A percentile compares a stretch with the other conserved stretches of the same genome.
Conservation (phyloP, 2,113 vertebrate genomes). For the Hiodon tergisus region DNA sequence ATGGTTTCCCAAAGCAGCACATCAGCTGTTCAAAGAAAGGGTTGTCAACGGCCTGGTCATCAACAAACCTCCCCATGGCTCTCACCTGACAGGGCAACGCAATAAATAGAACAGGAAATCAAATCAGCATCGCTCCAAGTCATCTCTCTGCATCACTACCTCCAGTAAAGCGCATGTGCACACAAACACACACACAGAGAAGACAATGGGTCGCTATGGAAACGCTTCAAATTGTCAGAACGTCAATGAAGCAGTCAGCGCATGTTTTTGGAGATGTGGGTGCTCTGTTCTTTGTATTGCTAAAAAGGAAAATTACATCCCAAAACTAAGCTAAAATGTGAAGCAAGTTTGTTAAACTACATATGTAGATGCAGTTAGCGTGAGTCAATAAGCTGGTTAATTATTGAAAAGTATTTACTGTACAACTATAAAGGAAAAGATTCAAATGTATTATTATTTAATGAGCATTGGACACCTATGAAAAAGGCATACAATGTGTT, state of each 20-base stretch:
- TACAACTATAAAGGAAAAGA: neutral
- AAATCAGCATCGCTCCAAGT: slow-evolving; percentile 39
- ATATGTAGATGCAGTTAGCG: neutral
- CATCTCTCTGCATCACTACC: slow-evolving; percentile 32
- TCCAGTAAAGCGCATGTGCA: slow-evolving; percentile 21
- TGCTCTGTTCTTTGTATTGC: slow-evolving; percentile 9
- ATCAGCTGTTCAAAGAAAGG: slow-evolving; percentile 40
- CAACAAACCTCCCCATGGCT: slow-evolving; percentile 15
- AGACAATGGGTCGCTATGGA: slow-evolving; percentile 43
- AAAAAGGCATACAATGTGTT: no score
- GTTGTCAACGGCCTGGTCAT: slow-evolving; percentile 23
- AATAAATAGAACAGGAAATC: slow-evolving; percentile 41
- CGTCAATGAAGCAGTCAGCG: slow-evolving; percentile 23
- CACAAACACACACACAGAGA: slow-evolving; percentile 26
- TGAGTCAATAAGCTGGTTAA: neutral
- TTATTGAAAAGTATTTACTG: neutral
- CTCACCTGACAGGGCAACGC: slow-evolving; percentile 20
- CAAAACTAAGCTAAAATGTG: neutral
- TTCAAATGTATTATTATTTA: neutral
- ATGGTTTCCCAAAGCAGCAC: slow-evolving; percentile 24
- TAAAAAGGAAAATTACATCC: neutral
- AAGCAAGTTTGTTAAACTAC: neutral
- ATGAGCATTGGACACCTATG: no score
- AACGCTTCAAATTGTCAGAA: slow-evolving; percentile 38
- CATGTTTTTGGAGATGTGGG: slow-evolving; percentile 7